Percentiles rank a stretch among this genome's conserved stretches.
phyloP scores from a whole-genome alignment of 2,113 vertebrate species.

The Beaufortia kweichowensis region DNA sequence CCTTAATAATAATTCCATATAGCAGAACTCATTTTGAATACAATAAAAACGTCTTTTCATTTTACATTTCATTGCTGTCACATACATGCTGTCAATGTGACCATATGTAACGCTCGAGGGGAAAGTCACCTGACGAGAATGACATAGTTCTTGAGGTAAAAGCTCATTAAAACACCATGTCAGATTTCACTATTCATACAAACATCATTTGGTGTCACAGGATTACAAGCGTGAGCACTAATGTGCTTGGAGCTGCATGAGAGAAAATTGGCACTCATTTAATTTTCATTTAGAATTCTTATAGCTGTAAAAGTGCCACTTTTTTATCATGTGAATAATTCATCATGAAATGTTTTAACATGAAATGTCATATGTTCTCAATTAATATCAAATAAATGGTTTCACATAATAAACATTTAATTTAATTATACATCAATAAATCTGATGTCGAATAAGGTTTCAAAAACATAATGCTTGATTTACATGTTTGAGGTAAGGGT shows the following conservation, averaged over 20 bases:
- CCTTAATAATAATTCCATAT: not conserved
- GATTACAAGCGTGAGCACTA: not conserved
- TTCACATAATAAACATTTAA: too few relatives aligned
- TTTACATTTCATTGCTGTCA: not conserved
- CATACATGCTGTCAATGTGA: not conserved
- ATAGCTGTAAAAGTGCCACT: not conserved
- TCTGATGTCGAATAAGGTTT: not conserved
- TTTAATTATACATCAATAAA: not conserved
- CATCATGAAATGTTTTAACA: too few relatives aligned
- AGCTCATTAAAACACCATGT: conserved; percentile 17
- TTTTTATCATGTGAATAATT: not conserved
- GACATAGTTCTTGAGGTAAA: not conserved
- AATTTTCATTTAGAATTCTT: not conserved
- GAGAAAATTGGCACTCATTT: not conserved
- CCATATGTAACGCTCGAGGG: not conserved
- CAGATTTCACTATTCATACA: not conserved
- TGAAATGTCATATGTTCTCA: not conserved
- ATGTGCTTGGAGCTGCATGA: not conserved
- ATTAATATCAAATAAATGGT: not conserved
- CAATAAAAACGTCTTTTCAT: not conserved
- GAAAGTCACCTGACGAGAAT: conserved; percentile 8
- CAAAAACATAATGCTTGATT: not conserved
- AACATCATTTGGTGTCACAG: not conserved
- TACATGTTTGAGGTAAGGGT: not conserved
- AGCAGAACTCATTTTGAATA: not conserved